A percentile compares a stretch with the other conserved stretches of the same genome.
Evolutionary conservation across 2,888 invertebrate species (phyloP).

Genomic region (Luperina testacea): DNA sequence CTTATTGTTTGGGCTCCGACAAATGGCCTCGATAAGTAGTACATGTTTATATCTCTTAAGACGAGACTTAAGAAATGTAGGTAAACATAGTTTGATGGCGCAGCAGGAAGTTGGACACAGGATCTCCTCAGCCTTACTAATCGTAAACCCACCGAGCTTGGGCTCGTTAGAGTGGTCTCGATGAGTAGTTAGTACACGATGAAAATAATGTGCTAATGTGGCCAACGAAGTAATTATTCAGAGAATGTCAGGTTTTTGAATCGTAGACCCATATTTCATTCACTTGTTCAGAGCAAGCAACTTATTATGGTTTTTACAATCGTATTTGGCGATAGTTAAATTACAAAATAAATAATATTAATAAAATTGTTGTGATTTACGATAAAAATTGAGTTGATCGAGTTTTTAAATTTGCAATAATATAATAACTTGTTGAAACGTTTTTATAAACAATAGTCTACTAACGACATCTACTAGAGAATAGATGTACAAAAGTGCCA

Average conservation of each 20-base stretch:
- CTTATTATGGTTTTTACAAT: not conserved
- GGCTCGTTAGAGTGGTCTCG: not conserved
- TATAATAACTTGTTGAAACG: not conserved
- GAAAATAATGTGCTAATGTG: no score
- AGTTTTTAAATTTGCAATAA: not conserved
- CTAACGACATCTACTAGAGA: slow-evolving; percentile 44
- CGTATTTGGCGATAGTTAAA: not conserved
- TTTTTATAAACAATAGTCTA: not conserved
- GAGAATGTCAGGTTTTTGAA: not conserved
- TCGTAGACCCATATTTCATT: not conserved
- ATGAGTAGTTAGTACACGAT: not conserved
- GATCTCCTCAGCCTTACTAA: not conserved
- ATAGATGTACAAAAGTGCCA: not conserved
- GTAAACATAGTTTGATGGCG: not conserved
- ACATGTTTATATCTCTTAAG: no score
- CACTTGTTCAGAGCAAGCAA: not conserved
- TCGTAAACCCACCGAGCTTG: not conserved
- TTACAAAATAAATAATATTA: slow-evolving; percentile 1
- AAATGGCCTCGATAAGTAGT: not conserved
- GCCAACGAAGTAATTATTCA: not conserved
- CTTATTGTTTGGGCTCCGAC: no score
- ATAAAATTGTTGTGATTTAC: not conserved
- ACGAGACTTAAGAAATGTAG: no score
- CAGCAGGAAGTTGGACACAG: not conserved
- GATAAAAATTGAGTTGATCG: no score